Conservation (phyloP, 2,888 invertebrate species). For the Clusia tigrina region DNA sequence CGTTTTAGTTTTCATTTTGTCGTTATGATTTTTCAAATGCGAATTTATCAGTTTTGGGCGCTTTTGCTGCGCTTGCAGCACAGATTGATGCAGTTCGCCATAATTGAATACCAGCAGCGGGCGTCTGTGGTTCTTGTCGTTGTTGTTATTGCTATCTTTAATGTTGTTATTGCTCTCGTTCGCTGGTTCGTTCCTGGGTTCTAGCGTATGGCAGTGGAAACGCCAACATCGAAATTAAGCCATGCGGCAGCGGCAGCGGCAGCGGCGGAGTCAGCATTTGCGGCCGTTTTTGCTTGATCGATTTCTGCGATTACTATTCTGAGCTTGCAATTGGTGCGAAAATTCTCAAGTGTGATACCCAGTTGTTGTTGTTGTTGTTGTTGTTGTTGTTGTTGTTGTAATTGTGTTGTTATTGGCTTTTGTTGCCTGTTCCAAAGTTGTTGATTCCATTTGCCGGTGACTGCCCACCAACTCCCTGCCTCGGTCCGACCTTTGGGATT, state of each 20-base stretch:
- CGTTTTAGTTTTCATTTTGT: not conserved
- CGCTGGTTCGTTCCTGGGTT: too few relatives aligned
- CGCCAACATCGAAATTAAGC: too few relatives aligned
- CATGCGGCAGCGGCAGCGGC: constrained; percentile 3
- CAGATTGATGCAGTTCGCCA: constrained; percentile 41
- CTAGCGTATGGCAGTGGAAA: too few relatives aligned
- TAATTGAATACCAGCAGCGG: constrained; percentile 60
- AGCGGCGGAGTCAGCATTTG: constrained; percentile 35
- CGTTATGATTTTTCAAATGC: too few relatives aligned
- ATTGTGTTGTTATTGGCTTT: too few relatives aligned
- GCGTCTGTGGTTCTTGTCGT: constrained; percentile 40
- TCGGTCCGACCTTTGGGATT: too few relatives aligned
- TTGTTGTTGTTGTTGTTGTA: not conserved
- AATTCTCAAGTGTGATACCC: constrained; percentile 20
- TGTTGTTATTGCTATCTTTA: constrained; percentile 2
- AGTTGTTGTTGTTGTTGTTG: not conserved
- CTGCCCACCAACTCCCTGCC: too few relatives aligned
- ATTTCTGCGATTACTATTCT: constrained; percentile 54
- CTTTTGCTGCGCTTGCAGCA: not conserved
- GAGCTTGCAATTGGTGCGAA: constrained; percentile 47
- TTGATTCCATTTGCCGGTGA: too few relatives aligned
- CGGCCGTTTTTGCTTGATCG: constrained; percentile 49
- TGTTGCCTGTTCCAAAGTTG: too few relatives aligned
- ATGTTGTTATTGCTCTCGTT: too few relatives aligned
- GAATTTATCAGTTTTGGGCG: too few relatives aligned